Evolutionary conservation across 1,140 invertebrate genomes (phyloP).

Genomic region (Drosophila asahinai): DNA sequence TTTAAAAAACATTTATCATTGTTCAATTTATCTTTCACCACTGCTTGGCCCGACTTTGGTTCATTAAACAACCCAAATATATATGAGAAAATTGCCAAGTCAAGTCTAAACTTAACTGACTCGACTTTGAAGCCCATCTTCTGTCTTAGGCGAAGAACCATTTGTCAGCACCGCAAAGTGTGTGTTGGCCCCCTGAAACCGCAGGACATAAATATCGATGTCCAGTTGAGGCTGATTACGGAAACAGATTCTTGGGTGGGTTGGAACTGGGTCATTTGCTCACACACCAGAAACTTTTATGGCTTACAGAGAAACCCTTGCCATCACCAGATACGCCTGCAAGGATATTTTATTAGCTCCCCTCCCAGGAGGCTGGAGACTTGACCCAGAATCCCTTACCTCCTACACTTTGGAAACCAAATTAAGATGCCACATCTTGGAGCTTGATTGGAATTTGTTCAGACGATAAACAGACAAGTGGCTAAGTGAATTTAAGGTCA

Average conservation of each 20-base stretch:
- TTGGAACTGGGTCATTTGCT: slow-evolving; percentile 13
- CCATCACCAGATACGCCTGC: slow-evolving; percentile 11
- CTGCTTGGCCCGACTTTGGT: slow-evolving; percentile 2
- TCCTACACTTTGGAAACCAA: slow-evolving; percentile 34
- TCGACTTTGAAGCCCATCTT: slow-evolving; percentile 11
- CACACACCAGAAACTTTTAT: slow-evolving; percentile 36
- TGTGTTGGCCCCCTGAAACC: slow-evolving; percentile 18
- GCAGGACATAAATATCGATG: slow-evolving; percentile 76
- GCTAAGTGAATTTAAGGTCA: slow-evolving; percentile 14
- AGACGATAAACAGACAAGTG: background rate
- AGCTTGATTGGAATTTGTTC: slow-evolving; percentile 10
- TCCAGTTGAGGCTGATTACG: slow-evolving; percentile 44
- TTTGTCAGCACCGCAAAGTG: slow-evolving; percentile 66
- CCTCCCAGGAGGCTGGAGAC: slow-evolving; percentile 11
- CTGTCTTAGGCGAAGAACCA: slow-evolving; percentile 11
- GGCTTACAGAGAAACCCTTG: slow-evolving; percentile 31
- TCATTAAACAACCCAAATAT: slow-evolving; percentile 26
- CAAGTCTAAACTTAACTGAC: slow-evolving; percentile 23
- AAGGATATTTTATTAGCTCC: slow-evolving; percentile 45
- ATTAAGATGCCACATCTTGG: slow-evolving; percentile 1
- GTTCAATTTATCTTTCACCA: background rate
- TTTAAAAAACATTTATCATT: slow-evolving; percentile 8
- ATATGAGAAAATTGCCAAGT: slow-evolving; percentile 29
- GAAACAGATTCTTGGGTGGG: slow-evolving; percentile 1
- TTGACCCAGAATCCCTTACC: slow-evolving; percentile 18